Base-by-base conservation (phyloP, 2,888 invertebrate genomes). In the Pterostichus niger region DNA sequence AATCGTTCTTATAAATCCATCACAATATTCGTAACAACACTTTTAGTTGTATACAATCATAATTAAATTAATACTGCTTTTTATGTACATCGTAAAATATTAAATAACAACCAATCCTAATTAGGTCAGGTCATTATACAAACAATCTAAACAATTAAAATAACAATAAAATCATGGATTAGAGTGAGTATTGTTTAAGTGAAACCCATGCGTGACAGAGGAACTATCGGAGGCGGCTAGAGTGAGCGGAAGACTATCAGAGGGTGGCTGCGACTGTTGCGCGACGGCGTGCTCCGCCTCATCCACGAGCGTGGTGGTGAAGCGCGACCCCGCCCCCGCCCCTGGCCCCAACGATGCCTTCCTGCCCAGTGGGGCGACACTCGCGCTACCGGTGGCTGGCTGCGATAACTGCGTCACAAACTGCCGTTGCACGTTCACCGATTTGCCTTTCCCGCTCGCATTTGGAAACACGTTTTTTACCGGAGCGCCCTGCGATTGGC, bases 261-360 rank as follows among this genome's bases (percentile, higher is more conserved):
- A n/a, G 35, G 35, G 10, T 75, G 75, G 31, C 15, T 75, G 31
- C 15, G 17, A 35, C 24, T 24, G 24, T 6, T 15, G 17, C 11
- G 87, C 87, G 13, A 88, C 88, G 7, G 88, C 88, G 85, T 89
- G 89, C 81, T 89, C 89, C 5, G 88, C 88, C 86, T 90, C 90
- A 84, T 89, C 87, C 15, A 90, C 90, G 84, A 88, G 84, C 24
- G 87, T 89, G 31, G 90, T 90, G 0, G 88, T 90, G 83, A 90
- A 90, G 84, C 90, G 85, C 56, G 88, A 87, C 6, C 54, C 68
- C n/a, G 56, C 46, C n/a, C 52, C 24, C 49, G 56, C 46, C n/a
- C 52, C 24, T 33, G 15, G 40, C 15, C 40, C 56, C 33, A 88
- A 83, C 15, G 89, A 88, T 13, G 87, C 84, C 84, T 88, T 89